Base-by-base conservation (phyloP, 2,797 vertebrate species). In the Poeciliopsis paucimaculata region DNA sequence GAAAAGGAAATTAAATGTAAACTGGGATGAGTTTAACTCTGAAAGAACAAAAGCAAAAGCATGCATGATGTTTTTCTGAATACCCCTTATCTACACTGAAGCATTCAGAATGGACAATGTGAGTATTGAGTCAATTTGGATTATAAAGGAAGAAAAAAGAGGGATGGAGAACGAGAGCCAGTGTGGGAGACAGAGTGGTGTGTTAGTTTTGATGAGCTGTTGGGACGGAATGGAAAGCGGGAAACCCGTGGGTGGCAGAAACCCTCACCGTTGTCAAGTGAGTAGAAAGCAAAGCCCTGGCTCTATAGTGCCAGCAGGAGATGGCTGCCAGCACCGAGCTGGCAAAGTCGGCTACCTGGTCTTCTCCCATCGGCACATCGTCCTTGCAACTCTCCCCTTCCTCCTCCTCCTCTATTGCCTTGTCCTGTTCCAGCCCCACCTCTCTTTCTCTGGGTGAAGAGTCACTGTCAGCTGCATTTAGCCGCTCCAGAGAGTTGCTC, bases 291-390 rank as follows among this genome's bases (percentile, higher is more conserved):
- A 98, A 97, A 97, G 97, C 96, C 94, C 95, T 97, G 95, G 96
- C 96, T 91, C 95, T 97, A 97, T 96, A 97, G 93, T 96, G 97
- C 97, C 97, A 98, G 96, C 97, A 98, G 94, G 97, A 97, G 95
- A 97, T 97, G 93, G 96, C 97, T 78, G 96, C 97, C 95, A 98
- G 94, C 94, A 98, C 95, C 89, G 97, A 97, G 93, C 95, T 96
- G 92, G 95, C 94, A 90, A 94, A 95, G 92, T 96, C 92, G 18
- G 96, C 97, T 99, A 98, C 98, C 98, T 99, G 97, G 93, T 98
- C 96, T 46, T 94, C 96, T 94, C 94, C 96, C 92, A 97, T 96
- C 93, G 97, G 94, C 92, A 95, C 93, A 94, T 97, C 96, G 76
- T 96, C 96, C 88, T 96, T 95, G 91, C 95, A 95, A 90, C 90